A percentile compares a stretch with the other conserved stretches of the same genome.
phyloP scores from a whole-genome alignment of 1,140 invertebrate genomes.

The Eulimnadia texana region DNA sequence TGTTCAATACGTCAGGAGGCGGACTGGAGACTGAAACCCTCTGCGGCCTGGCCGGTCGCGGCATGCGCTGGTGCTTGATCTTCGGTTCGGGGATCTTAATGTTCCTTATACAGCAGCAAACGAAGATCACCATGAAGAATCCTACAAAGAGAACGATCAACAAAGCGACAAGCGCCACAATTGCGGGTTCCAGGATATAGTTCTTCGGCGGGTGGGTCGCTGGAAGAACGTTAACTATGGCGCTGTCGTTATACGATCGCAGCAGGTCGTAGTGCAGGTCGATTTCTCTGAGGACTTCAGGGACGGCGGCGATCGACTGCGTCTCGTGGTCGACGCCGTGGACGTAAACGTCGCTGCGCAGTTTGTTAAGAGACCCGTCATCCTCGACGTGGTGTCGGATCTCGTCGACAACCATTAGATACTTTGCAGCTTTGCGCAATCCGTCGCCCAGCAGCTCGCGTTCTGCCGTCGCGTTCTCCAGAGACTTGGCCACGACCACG shows the following conservation, averaged over 20 bases:
- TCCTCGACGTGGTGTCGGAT: slow-evolving; percentile 50
- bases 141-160: slow-evolving; percentile 73
- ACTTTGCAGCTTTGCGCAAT: slow-evolving; percentile 56
- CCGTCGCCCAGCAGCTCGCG: slow-evolving; percentile 51
- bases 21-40: slow-evolving; percentile 24
- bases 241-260: slow-evolving; percentile 56
- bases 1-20: slow-evolving; percentile 62
- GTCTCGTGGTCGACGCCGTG: slow-evolving; percentile 62
- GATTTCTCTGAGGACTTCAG: slow-evolving; percentile 63
- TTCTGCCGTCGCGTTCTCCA: slow-evolving; percentile 49
- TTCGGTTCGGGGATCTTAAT: slow-evolving; percentile 42
- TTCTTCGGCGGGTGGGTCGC: slow-evolving; percentile 22
- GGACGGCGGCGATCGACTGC: slow-evolving; percentile 57
- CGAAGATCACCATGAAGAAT: slow-evolving; percentile 67
- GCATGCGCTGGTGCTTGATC: slow-evolving; percentile 11
- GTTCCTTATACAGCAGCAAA: slow-evolving; percentile 70
- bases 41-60: not conserved
- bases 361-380: slow-evolving; percentile 47
- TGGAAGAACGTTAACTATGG: slow-evolving; percentile 62
- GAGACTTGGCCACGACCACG: slow-evolving; percentile 61
- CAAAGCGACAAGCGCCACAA: slow-evolving; percentile 69
- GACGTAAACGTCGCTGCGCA: slow-evolving; percentile 77
- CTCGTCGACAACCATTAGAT: slow-evolving; percentile 58
- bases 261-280: slow-evolving; percentile 72
- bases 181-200: slow-evolving; percentile 56